phyloP scores from a whole-genome alignment of 2,113 vertebrate species.

The Emydura subglobosa region DNA sequence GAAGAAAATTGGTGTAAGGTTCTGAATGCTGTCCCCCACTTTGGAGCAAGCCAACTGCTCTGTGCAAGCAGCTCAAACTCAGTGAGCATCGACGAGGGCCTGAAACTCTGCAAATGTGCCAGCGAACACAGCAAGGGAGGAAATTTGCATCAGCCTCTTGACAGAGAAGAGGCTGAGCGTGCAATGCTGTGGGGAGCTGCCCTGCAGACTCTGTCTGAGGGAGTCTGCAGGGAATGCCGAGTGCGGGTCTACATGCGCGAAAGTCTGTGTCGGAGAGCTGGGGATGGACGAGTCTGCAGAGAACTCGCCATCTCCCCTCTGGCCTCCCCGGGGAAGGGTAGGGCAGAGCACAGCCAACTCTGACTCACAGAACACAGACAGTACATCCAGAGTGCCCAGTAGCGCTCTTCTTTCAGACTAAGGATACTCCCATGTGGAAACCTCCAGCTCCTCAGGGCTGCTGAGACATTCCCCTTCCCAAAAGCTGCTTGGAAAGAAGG shows the following conservation, averaged over 20 bases:
- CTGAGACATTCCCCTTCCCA: conserved; percentile 54
- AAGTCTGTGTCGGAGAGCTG: neutral
- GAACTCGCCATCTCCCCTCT: neutral
- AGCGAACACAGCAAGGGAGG: neutral
- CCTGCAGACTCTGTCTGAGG: rapidly evolving
- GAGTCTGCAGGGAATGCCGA: neutral
- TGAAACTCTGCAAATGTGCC: neutral
- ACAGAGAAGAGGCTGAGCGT: rapidly evolving
- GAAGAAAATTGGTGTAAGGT: rapidly evolving
- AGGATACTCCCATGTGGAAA: conserved; percentile 56
- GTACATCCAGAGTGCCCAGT: neutral
- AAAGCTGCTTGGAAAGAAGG: neutral
- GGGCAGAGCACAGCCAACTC: conserved; percentile 16
- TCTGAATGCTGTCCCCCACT: neutral
- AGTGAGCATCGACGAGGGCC: neutral
- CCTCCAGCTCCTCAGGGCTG: conserved; percentile 44
- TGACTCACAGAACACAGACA: neutral
- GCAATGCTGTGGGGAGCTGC: rapidly evolving
- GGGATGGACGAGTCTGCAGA: neutral
- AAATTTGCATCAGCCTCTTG: neutral
- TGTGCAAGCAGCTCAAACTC: neutral
- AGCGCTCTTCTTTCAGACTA: neutral
- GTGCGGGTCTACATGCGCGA: neutral
- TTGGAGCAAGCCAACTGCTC: neutral
- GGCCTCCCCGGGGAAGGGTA: conserved; percentile 35